These are phyloP conservation scores for Odontocolon sp. DNA, from an alignment of 2,888 invertebrate genomes.

Conservation along the genomic window DNA sequence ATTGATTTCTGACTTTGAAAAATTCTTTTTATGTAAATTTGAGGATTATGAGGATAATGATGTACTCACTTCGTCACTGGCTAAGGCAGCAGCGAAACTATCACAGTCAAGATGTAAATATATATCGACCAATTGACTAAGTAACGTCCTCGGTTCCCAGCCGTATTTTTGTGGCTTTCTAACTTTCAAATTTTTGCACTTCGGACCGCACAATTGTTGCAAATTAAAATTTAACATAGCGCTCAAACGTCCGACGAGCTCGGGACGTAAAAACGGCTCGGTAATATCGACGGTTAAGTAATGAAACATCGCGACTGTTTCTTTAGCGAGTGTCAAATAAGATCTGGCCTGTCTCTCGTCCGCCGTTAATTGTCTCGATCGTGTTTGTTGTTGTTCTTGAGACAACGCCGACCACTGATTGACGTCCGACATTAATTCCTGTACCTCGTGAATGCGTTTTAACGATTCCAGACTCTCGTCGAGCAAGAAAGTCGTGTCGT, in stretches of 20 bases:
- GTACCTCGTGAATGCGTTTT: slow-evolving; percentile 93
- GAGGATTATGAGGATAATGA: no score
- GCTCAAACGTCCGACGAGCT: slow-evolving; percentile 95
- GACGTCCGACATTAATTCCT: slow-evolving; percentile 89
- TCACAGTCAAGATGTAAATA: slow-evolving; percentile 98
- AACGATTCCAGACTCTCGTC: slow-evolving; percentile 98
- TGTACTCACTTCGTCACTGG: slow-evolving; percentile 93
- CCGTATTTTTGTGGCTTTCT: slow-evolving; percentile 96
- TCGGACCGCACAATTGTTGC: slow-evolving; percentile 97
- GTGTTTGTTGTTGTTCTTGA: slow-evolving; percentile 87
- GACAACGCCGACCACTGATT: slow-evolving; percentile 86
- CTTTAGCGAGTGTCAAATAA: slow-evolving; percentile 94
- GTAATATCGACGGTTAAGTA: slow-evolving; percentile 97
- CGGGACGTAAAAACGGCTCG: slow-evolving; percentile 96
- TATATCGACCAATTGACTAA: slow-evolving; percentile 96
- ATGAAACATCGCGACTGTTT: slow-evolving; percentile 99
- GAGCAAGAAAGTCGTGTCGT: slow-evolving; percentile 97
- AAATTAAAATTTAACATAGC: slow-evolving; percentile 99
- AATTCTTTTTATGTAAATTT: no score
- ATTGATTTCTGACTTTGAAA: slow-evolving; percentile 13
- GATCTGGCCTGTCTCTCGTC: slow-evolving; percentile 95
- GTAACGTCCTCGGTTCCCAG: slow-evolving; percentile 96
- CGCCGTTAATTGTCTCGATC: slow-evolving; percentile 89
- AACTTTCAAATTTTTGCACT: slow-evolving; percentile 96
- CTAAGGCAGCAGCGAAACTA: slow-evolving; percentile 94